phyloP scores from a whole-genome alignment of 2,888 invertebrate species.

The Yponomeuta cagnagella region DNA sequence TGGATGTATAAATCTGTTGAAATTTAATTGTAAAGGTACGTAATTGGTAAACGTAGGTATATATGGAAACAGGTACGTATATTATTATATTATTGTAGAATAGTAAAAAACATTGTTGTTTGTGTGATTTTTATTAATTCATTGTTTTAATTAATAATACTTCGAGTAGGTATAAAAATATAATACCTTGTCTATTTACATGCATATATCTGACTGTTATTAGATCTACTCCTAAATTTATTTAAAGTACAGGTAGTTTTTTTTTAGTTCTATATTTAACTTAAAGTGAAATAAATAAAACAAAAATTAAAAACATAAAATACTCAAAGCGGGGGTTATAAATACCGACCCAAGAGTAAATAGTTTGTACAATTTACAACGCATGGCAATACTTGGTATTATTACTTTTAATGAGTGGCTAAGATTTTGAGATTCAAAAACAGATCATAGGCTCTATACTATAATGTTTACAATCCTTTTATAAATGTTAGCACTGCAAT shows the following conservation, averaged over 20 bases:
- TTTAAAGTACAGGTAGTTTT: neutral
- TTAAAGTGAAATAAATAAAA: neutral
- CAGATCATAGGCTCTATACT: neutral
- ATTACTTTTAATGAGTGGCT: constrained; percentile 29
- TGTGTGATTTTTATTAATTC: constrained; percentile 27
- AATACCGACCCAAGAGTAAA: neutral
- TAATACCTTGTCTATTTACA: constrained; percentile 32
- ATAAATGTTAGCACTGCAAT: no score
- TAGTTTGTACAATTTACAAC: constrained; percentile 43
- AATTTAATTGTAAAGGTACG: constrained; percentile 3
- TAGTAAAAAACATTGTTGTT: constrained; percentile 23
- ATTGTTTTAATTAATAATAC: constrained; percentile 48
- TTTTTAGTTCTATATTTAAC: neutral
- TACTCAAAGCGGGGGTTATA: no score
- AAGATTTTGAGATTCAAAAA: constrained; percentile 38
- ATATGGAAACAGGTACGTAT: neutral
- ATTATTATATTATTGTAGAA: constrained; percentile 18
- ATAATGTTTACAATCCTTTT: neutral
- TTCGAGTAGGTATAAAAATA: constrained; percentile 40
- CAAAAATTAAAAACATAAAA: neutral
- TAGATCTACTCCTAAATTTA: neutral
- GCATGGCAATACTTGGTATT: constrained; percentile 37
- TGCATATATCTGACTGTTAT: constrained; percentile 22
- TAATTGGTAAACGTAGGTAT: no score
- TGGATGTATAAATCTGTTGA: constrained; percentile 2